Base-by-base conservation (phyloP, 2,888 invertebrate genomes). In the Rhagophthalmus giganteus region DNA sequence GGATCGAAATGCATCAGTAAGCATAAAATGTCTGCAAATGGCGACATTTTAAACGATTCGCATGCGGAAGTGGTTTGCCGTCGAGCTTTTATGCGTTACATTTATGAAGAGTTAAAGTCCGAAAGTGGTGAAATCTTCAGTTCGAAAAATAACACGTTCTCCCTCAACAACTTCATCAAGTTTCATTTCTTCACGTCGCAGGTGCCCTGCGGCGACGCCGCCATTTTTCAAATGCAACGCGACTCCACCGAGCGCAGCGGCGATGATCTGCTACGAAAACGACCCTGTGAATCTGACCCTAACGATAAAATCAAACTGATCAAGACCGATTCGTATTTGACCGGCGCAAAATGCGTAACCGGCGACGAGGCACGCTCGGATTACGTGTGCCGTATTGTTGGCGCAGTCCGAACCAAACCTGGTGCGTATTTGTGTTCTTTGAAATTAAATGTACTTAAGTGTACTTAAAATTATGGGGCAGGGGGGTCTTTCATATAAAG, bases 191-290 rank as follows among this genome's bases (percentile, higher is more conserved):
- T 88, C 66, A 85, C 89, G 16, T 92, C 91, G 37, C 90, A 92
- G 69, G 81, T 88, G 26, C 96, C 95, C 10, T 96, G 96, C 76
- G 96, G 96, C 0, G 96, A 96, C 80, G 93, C 93, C 8, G 88
- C 93, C 10, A 95, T 96, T 61, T 82, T 89, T 68, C 81, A 82
- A 0, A 86, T 83, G 58, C 63, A 67, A 71, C 62, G 58, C 35
- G 62, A 59, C 1, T 70, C 74, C 9, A n/a, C n/a, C n/a, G n/a
- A n/a, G n/a, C 64, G 68, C 48, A 60, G 63, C 45, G 63, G 63
- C 10, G 46, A 64, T 44, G 31, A 55, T 34, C n/a, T 60, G 48
- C 1, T 5, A 31, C 37, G 59, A 8, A 56, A 31, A 25, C 51
- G 38, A 7, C 12, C 27, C 11, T 8, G 15, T 11, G 25, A 50